A percentile compares a stretch with the other conserved stretches of the same genome.
Conservation (phyloP, 2,888 invertebrate genomes). For the Drosophila planitibia region DNA sequence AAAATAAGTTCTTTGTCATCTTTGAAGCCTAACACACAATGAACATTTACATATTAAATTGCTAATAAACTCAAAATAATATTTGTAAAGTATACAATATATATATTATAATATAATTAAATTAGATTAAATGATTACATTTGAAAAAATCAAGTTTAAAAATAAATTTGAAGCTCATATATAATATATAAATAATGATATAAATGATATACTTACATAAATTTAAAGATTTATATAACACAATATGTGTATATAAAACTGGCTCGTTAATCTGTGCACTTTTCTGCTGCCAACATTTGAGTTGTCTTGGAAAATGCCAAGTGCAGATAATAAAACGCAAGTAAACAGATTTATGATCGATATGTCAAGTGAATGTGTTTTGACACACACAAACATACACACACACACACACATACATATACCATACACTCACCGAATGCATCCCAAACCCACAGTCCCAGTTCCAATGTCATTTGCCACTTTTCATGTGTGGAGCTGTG, state of each 20-base stretch:
- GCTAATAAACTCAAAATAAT: neutral
- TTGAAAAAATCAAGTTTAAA: neutral
- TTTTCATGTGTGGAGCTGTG: slow-evolving; percentile 30
- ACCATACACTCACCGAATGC: slow-evolving; percentile 12
- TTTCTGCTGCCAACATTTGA: slow-evolving; percentile 7
- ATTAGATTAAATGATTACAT: too few species aligned
- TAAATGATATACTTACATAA: neutral
- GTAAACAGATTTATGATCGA: slow-evolving; percentile 56
- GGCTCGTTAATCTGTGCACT: slow-evolving; percentile 1
- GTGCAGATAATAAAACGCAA: slow-evolving; percentile 34
- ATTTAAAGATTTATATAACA: neutral
- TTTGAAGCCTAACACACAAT: neutral
- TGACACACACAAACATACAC: neutral
- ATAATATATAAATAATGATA: neutral
- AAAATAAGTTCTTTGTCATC: neutral
- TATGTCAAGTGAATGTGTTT: slow-evolving; percentile 55
- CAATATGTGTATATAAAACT: neutral
- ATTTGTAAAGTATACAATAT: neutral
- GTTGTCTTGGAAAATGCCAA: slow-evolving; percentile 15
- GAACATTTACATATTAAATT: neutral
- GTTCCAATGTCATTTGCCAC: slow-evolving; percentile 31
- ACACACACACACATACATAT: slow-evolving; percentile 2
- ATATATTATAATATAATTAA: neutral
- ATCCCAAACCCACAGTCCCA: slow-evolving; percentile 1
- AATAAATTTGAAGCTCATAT: neutral